Conservation (phyloP, 2,797 vertebrate genomes). For the Tenualosa thibaudeaui region DNA sequence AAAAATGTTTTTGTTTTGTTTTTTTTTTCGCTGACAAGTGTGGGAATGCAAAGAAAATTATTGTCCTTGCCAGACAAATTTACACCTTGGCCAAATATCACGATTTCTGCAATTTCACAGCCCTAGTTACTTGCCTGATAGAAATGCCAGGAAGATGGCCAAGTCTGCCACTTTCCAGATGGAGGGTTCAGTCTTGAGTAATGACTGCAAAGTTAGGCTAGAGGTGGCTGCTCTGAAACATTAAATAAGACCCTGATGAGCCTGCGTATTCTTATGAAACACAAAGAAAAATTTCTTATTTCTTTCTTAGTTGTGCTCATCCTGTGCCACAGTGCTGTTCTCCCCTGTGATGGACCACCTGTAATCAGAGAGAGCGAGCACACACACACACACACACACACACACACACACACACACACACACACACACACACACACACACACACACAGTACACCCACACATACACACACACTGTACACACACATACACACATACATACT, state of each 20-base stretch:
- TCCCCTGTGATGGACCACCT: neutral
- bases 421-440: too few relatives aligned
- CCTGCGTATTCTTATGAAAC: conserved; percentile 55
- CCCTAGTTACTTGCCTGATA: conserved; percentile 71
- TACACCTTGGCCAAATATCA: conserved; percentile 79
- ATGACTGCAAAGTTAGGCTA: conserved; percentile 72
- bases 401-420: too few relatives aligned
- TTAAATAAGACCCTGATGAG: conserved; percentile 69
- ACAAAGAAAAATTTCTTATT: neutral
- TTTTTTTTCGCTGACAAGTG: conserved; percentile 50
- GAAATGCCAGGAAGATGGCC: conserved; percentile 76
- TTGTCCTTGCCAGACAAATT: conserved; percentile 76
- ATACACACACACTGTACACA: too few relatives aligned
- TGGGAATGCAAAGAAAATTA: conserved; percentile 68
- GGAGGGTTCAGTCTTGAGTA: conserved; percentile 76
- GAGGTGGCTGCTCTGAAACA: conserved; percentile 66
- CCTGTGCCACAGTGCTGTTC: neutral
- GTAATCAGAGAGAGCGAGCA: neutral
- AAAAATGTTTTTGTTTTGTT: conserved; percentile 32
- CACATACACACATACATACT: too few relatives aligned
- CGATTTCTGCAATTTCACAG: conserved; percentile 77
- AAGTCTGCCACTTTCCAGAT: conserved; percentile 81
- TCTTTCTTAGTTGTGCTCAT: neutral
- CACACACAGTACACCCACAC: too few relatives aligned
- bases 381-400: neutral